Evolutionary conservation across 2,888 invertebrate species (phyloP).

Genomic region (Amphipyra tragopoginis): DNA sequence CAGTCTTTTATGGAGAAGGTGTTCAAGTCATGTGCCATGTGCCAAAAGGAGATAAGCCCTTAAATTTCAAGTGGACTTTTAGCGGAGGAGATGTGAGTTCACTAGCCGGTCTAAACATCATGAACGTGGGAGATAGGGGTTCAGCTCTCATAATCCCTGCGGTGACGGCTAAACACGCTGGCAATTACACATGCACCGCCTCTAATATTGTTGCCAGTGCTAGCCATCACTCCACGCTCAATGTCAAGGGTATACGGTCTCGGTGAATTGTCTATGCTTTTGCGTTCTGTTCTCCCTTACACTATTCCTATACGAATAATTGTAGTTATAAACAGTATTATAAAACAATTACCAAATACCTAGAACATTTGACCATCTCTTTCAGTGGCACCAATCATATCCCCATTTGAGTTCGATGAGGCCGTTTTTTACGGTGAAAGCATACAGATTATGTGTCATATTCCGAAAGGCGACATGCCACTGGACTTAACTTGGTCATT

Average conservation of each 20-base stretch:
- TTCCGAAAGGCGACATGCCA: slow-evolving; percentile 93
- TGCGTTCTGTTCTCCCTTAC: slow-evolving; percentile 69
- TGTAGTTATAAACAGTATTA: slow-evolving; percentile 39
- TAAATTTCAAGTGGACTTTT: slow-evolving; percentile 94
- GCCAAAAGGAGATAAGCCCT: slow-evolving; percentile 92
- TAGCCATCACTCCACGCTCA: slow-evolving; percentile 90
- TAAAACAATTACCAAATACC: slow-evolving; percentile 25
- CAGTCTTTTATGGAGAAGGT: slow-evolving; percentile 90
- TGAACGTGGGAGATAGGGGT: slow-evolving; percentile 91
- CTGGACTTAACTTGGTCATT: slow-evolving; percentile 92
- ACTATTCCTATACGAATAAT: slow-evolving; percentile 44
- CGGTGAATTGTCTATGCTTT: slow-evolving; percentile 76
- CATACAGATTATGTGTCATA: slow-evolving; percentile 89
- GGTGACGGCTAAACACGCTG: slow-evolving; percentile 92
- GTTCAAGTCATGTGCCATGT: slow-evolving; percentile 91
- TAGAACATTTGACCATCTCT: slow-evolving; percentile 62
- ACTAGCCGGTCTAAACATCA: slow-evolving; percentile 91
- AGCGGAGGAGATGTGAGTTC: slow-evolving; percentile 90
- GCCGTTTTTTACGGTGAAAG: slow-evolving; percentile 90
- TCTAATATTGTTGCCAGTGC: slow-evolving; percentile 91
- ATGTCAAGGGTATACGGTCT: slow-evolving; percentile 90
- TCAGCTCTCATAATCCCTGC: slow-evolving; percentile 92
- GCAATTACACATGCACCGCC: slow-evolving; percentile 92
- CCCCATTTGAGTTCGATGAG: slow-evolving; percentile 90
- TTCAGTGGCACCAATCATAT: slow-evolving; percentile 91